Conservation (phyloP, 1,140 invertebrate genomes). For the Cephus cinctus region DNA sequence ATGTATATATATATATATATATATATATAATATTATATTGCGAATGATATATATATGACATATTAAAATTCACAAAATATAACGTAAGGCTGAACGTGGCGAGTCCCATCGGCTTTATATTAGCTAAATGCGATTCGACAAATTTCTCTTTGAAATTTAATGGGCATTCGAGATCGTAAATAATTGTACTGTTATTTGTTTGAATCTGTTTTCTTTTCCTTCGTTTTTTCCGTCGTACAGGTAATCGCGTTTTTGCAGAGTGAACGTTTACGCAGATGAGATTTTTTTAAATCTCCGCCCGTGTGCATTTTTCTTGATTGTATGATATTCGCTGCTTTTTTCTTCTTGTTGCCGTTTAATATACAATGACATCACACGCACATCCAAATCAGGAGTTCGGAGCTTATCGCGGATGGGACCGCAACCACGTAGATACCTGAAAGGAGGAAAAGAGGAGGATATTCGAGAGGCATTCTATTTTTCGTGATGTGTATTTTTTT, state of each 20-base stretch:
- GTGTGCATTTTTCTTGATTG: neutral
- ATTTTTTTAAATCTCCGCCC: no score
- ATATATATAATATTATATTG: neutral
- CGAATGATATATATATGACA: neutral
- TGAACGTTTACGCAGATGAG: no score
- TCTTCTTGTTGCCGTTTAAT: neutral
- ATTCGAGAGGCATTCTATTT: conserved; percentile 48
- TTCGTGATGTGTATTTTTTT: conserved; percentile 52
- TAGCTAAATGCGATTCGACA: no score
- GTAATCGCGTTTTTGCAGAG: no score
- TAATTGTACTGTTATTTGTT: no score
- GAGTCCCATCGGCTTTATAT: conserved; percentile 11
- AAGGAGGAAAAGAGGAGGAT: conserved; percentile 24
- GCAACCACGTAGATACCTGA: conserved; percentile 26
- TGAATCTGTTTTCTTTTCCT: no score
- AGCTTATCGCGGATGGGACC: conserved; percentile 27
- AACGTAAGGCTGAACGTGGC: conserved; percentile 16
- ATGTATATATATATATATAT: neutral
- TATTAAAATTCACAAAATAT: conserved; percentile 8
- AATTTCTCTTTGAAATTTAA: no score
- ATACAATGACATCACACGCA: no score
- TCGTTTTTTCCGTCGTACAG: no score
- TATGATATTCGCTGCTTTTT: neutral
- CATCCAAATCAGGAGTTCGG: no score
- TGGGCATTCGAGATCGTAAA: no score